Percentiles rank a stretch among this genome's conserved stretches.
phyloP scores from a whole-genome alignment of 1,140 invertebrate genomes.

The Pseudomyrmex concolor region DNA sequence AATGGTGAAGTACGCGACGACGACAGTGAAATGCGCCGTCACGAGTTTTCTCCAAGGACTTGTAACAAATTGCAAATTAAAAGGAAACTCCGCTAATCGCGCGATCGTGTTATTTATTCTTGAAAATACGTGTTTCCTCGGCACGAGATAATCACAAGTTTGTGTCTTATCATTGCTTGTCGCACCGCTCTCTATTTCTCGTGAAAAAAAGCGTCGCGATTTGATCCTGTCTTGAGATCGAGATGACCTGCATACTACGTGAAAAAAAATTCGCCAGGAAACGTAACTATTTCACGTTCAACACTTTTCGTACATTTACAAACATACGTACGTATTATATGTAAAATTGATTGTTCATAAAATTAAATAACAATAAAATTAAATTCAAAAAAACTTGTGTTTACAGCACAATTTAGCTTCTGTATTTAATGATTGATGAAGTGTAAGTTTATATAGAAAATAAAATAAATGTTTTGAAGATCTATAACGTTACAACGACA shows the following conservation, averaged over 20 bases:
- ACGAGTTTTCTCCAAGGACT: constrained; percentile 26
- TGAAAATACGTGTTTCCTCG: constrained; percentile 35
- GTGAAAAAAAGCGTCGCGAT: constrained; percentile 6
- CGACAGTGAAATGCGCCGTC: background rate
- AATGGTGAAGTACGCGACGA: background rate
- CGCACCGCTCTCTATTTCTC: constrained; percentile 38
- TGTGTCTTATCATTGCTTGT: constrained; percentile 40
- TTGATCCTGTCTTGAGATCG: constrained; percentile 1
- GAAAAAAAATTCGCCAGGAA: constrained; percentile 45
- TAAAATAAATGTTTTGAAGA: too few species aligned
- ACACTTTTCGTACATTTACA: background rate
- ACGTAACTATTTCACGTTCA: constrained; percentile 28
- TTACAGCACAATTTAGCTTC: background rate
- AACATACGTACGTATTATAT: background rate
- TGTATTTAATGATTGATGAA: background rate
- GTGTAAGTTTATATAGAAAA: too few species aligned
- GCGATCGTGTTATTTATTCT: constrained; percentile 40
- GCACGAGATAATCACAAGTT: constrained; percentile 14
- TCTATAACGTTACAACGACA: background rate
- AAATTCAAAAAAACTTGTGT: background rate
- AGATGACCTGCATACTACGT: constrained; percentile 39
- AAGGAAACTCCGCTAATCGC: constrained; percentile 30
- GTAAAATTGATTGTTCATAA: background rate
- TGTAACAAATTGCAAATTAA: constrained; percentile 33
- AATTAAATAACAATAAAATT: too few species aligned